phyloP scores from a whole-genome alignment of 2,888 invertebrate species.

The Cantharis rufa region DNA sequence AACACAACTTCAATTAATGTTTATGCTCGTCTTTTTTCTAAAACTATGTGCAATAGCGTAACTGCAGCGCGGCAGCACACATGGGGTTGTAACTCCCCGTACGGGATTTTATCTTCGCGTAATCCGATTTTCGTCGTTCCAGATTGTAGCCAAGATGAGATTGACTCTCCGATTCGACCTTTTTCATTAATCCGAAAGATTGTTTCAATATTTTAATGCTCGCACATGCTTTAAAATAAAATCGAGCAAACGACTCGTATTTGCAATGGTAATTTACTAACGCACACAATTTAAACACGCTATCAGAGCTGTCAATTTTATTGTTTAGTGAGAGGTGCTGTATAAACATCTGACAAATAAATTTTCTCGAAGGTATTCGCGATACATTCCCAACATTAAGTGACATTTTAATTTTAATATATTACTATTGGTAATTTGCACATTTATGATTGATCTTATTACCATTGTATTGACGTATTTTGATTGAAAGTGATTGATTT shows the following conservation, averaged over 20 bases:
- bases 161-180: conserved; percentile 25
- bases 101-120: conserved; percentile 29
- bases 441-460: conserved; percentile 22
- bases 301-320: neutral
- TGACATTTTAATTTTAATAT: neutral
- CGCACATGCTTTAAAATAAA: neutral
- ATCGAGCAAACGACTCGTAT: neutral
- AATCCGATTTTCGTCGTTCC: conserved; percentile 35
- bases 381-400: neutral
- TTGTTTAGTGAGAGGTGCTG: neutral
- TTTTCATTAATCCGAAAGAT: neutral
- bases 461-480: conserved; percentile 3
- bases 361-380: neutral
- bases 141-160: conserved; percentile 34
- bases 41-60: conserved; percentile 26
- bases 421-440: neutral
- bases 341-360: conserved; percentile 13
- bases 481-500: conserved; percentile 19
- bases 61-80: conserved; percentile 9
- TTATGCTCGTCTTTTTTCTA: conserved; percentile 35
- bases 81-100: conserved; percentile 23
- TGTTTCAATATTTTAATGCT: neutral
- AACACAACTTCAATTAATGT: conserved; percentile 40
- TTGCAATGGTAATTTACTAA: neutral
- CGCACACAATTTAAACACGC: neutral